A percentile compares a stretch with the other conserved stretches of the same genome.
phyloP scores from a whole-genome alignment of 2,888 invertebrate genomes.

The Spodoptera exigua region DNA sequence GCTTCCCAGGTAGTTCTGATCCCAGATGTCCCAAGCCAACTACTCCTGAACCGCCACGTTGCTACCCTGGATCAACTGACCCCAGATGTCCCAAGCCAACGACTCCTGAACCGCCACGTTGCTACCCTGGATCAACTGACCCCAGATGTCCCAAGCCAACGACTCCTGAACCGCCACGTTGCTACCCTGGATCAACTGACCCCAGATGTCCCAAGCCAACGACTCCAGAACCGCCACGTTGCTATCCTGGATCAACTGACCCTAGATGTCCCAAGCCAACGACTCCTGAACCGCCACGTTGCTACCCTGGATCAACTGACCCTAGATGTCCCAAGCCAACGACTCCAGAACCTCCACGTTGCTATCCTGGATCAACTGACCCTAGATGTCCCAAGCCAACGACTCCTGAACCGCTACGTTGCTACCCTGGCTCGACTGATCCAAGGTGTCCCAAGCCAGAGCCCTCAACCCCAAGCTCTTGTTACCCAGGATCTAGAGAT shows the following conservation, averaged over 20 bases:
- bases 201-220: constrained; percentile 68
- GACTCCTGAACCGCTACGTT: constrained; percentile 65
- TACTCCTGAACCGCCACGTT: constrained; percentile 33
- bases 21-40: constrained; percentile 57
- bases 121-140: constrained; percentile 41
- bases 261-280: constrained; percentile 40
- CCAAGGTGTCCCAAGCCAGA: constrained; percentile 67
- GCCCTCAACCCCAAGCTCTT: constrained; percentile 76
- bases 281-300: constrained; percentile 31
- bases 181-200: constrained; percentile 66
- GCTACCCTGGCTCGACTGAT: constrained; percentile 69
- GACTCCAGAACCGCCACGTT: constrained; percentile 39
- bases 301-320: constrained; percentile 59
- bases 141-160: constrained; percentile 62
- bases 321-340: constrained; percentile 54
- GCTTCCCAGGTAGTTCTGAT: constrained; percentile 57
- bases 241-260: constrained; percentile 37
- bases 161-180: constrained; percentile 63
- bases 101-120: neutral
- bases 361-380: constrained; percentile 67
- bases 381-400: constrained; percentile 70
- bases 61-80: constrained; percentile 58
- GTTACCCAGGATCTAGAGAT: constrained; percentile 81
- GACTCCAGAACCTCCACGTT: constrained; percentile 63
- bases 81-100: constrained; percentile 44